Evolutionary conservation across 2,113 vertebrate genomes (phyloP).

Genomic region (Corythornis cristatus): DNA sequence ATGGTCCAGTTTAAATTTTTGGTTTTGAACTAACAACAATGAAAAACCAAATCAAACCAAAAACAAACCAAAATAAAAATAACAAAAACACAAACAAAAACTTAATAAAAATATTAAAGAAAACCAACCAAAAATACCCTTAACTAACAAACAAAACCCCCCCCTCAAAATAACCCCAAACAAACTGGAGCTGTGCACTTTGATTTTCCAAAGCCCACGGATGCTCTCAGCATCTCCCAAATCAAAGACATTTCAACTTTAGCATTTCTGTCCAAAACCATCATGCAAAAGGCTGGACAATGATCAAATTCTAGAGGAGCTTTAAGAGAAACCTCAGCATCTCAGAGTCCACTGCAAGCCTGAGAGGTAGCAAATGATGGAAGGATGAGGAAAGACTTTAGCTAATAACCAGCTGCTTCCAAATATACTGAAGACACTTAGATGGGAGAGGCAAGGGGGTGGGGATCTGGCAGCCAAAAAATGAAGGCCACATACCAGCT

Average conservation of each 20-base stretch:
- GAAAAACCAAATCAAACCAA: background rate
- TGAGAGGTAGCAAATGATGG: background rate
- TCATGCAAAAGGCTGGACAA: background rate
- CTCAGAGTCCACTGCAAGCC: background rate
- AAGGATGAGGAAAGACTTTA: background rate
- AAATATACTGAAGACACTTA: background rate
- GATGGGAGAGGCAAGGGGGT: background rate
- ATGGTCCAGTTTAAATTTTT: background rate
- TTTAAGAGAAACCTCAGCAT: background rate
- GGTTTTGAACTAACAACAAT: background rate
- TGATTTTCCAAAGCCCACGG: background rate
- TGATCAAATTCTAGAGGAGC: background rate
- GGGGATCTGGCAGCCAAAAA: background rate
- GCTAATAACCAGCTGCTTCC: background rate
- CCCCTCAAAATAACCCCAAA: too few relatives aligned
- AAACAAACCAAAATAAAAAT: too few relatives aligned
- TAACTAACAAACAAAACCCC: too few relatives aligned
- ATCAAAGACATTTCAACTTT: background rate
- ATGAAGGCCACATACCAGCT: background rate
- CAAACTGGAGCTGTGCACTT: too few relatives aligned
- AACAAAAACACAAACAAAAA: too few relatives aligned
- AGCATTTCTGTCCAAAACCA: background rate
- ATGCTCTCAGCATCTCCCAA: background rate
- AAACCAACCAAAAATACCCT: too few relatives aligned
- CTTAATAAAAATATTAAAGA: too few relatives aligned